Percentiles rank a stretch among this genome's conserved stretches.
These are phyloP conservation scores for Mobula birostris DNA, from an alignment of 2,113 vertebrate species.

Conservation along the genomic window DNA sequence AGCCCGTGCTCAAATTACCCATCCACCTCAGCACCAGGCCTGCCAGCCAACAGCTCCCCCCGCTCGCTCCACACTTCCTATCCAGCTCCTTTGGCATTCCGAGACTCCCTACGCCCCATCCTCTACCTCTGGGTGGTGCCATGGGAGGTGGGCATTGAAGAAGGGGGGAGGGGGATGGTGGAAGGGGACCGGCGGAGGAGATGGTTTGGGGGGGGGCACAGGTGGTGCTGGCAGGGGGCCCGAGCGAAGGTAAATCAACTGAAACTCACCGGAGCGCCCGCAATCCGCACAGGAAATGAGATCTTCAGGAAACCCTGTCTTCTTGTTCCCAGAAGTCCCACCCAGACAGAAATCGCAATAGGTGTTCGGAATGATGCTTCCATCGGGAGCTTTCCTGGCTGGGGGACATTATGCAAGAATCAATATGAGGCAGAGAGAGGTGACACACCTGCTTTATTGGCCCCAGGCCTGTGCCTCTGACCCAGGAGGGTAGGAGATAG, in stretches of 20 bases:
- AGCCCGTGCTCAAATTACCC: too few relatives aligned
- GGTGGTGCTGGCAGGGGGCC: too few relatives aligned
- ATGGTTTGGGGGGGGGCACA: too few relatives aligned
- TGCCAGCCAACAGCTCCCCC: too few relatives aligned
- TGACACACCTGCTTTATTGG: background rate
- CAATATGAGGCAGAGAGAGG: background rate
- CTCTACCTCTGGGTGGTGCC: too few relatives aligned
- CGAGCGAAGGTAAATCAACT: background rate
- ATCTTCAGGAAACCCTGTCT: constrained; percentile 86
- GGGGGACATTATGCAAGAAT: constrained; percentile 38
- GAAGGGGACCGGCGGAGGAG: too few relatives aligned
- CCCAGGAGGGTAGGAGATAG: background rate
- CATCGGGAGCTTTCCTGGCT: constrained; percentile 86
- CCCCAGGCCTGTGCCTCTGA: background rate
- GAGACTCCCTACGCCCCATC: too few relatives aligned
- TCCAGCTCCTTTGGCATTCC: too few relatives aligned
- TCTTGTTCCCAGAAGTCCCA: constrained; percentile 67
- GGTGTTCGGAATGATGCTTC: constrained; percentile 83
- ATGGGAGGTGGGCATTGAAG: too few relatives aligned
- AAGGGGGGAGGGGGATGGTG: too few relatives aligned
- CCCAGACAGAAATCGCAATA: constrained; percentile 94
- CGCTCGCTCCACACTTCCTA: too few relatives aligned
- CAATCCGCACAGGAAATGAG: constrained; percentile 92
- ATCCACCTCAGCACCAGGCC: too few relatives aligned
- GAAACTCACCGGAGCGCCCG: constrained; percentile 76